Percentiles rank a stretch among this genome's conserved stretches.
Conservation (phyloP, 2,888 invertebrate species). For the Ypsolopha scabrella region DNA sequence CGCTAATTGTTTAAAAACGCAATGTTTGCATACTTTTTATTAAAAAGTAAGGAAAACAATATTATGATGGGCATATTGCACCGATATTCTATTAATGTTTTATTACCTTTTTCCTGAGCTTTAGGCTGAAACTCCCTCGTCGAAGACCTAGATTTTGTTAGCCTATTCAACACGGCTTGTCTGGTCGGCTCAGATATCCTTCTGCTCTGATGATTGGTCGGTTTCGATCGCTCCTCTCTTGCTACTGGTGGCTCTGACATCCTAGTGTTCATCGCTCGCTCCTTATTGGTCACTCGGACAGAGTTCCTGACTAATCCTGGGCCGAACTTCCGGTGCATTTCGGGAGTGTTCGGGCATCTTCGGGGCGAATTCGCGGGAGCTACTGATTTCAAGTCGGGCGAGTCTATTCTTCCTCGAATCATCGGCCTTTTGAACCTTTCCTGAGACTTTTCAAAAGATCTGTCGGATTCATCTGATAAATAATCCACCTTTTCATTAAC, state of each 20-base stretch:
- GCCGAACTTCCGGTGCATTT: conserved; percentile 71
- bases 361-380: conserved; percentile 55
- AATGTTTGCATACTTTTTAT: no score
- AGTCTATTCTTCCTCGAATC: conserved; percentile 75
- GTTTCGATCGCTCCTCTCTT: conserved; percentile 44
- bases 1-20: no score
- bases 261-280: conserved; percentile 71
- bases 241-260: conserved; percentile 64
- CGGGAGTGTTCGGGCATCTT: conserved; percentile 73
- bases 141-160: conserved; percentile 61
- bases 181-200: conserved; percentile 49
- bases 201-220: conserved; percentile 49
- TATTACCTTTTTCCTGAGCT: conserved; percentile 46
- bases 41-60: no score
- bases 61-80: no score
- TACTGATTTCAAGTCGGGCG: conserved; percentile 55
- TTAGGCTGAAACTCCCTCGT: conserved; percentile 58
- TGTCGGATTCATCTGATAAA: conserved; percentile 56
- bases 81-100: no score
- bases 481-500: conserved; percentile 28
- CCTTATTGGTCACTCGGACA: conserved; percentile 46
- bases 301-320: conserved; percentile 58
- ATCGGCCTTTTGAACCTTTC: conserved; percentile 79
- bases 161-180: conserved; percentile 47
- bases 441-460: conserved; percentile 43